Evolutionary conservation across 2,797 vertebrate genomes (phyloP).

Genomic region (Helarctos malayanus): DNA sequence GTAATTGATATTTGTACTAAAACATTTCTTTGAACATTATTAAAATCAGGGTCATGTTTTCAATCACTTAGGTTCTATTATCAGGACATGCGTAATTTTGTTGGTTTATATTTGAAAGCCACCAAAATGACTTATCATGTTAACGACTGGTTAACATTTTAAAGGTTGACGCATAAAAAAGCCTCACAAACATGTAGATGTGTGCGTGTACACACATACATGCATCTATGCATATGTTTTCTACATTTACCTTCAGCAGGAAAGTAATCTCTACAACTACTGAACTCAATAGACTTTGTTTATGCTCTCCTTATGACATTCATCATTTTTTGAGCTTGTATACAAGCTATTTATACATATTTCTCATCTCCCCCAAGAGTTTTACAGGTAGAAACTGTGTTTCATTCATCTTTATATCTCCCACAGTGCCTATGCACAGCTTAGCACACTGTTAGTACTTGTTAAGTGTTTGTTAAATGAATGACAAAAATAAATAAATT

Average conservation of each 20-base stretch:
- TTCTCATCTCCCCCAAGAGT: slow-evolving; percentile 46
- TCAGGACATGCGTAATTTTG: neutral
- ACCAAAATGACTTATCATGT: neutral
- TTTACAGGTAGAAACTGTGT: slow-evolving; percentile 58
- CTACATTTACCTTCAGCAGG: neutral
- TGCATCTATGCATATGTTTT: neutral
- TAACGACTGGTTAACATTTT: neutral
- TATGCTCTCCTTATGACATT: neutral
- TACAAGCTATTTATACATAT: slow-evolving; percentile 68
- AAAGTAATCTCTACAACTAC: neutral
- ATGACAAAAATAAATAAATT: slow-evolving; percentile 52
- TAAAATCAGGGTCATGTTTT: slow-evolving; percentile 31
- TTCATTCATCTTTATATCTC: slow-evolving; percentile 65
- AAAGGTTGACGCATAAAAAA: neutral
- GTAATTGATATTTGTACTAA: neutral
- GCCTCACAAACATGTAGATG: neutral
- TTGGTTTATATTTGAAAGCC: neutral
- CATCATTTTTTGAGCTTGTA: slow-evolving; percentile 46
- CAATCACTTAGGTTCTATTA: slow-evolving; percentile 38
- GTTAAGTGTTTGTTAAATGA: slow-evolving; percentile 61
- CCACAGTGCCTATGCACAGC: neutral
- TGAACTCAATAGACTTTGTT: slow-evolving; percentile 30
- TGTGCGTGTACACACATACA: neutral
- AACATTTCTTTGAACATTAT: slow-evolving; percentile 51
- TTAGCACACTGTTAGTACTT: slow-evolving; percentile 37